A percentile compares a stretch with the other conserved stretches of the same genome.
Conservation (phyloP, 2,888 invertebrate genomes). For the Acrobasis consociella region DNA sequence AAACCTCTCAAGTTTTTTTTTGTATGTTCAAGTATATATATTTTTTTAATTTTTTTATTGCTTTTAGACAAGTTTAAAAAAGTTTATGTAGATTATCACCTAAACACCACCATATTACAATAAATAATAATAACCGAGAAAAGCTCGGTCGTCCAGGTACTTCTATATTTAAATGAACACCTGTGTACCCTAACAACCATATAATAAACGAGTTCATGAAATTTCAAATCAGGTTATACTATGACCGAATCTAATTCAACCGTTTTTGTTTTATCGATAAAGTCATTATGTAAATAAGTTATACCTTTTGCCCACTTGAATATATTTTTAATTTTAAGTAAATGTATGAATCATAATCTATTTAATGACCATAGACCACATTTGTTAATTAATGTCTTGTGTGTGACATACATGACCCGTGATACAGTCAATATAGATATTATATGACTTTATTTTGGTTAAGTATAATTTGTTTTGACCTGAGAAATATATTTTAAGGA, state of each 20-base stretch:
- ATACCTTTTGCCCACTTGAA: conserved; percentile 39
- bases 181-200: not conserved
- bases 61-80: too few species aligned
- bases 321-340: conserved; percentile 38
- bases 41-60: too few species aligned
- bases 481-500: too few species aligned
- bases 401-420: not conserved
- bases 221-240: conserved; percentile 27
- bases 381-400: not conserved
- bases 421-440: not conserved
- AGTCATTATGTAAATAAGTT: conserved; percentile 45
- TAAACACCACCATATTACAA: too few species aligned
- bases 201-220: conserved; percentile 18
- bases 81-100: too few species aligned
- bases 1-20: too few species aligned
- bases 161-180: conserved; percentile 17
- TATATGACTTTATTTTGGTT: not conserved
- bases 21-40: too few species aligned
- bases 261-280: conserved; percentile 43
- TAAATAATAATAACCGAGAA: too few species aligned
- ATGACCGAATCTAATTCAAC: conserved; percentile 33
- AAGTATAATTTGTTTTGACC: too few species aligned
- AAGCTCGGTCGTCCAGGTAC: too few species aligned
- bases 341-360: conserved; percentile 53
- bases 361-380: not conserved